These are phyloP conservation scores for Hiodon tergisus DNA, from an alignment of 2,113 vertebrate species.

Conservation along the genomic window DNA sequence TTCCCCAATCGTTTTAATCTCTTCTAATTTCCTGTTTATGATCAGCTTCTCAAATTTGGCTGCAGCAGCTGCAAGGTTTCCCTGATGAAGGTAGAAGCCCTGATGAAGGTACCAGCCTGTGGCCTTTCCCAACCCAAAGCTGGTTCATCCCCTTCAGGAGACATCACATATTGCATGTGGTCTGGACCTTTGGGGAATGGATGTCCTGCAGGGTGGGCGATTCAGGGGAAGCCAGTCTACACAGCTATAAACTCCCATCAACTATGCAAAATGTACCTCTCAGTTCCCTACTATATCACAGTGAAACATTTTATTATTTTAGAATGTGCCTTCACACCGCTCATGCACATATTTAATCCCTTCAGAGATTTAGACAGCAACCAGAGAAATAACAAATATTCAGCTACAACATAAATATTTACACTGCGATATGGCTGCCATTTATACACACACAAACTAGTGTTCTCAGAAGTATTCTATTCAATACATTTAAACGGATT, in stretches of 20 bases:
- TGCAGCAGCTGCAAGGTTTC: conserved; percentile 13
- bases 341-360: background rate
- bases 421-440: too few relatives aligned
- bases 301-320: background rate
- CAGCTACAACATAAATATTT: too few relatives aligned
- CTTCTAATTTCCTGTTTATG: conserved; percentile 18
- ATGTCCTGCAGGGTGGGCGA: conserved; percentile 14
- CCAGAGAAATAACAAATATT: too few relatives aligned
- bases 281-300: background rate
- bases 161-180: conserved; percentile 5
- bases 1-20: conserved; percentile 12
- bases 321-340: background rate
- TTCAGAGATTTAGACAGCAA: background rate
- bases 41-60: conserved; percentile 29
- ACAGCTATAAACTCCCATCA: conserved; percentile 4
- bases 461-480: too few relatives aligned
- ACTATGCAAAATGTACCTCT: conserved; percentile 2
- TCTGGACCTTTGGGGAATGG: background rate
- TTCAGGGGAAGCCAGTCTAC: background rate
- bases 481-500: too few relatives aligned
- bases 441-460: too few relatives aligned
- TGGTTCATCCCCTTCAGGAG: conserved; percentile 29
- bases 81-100: background rate
- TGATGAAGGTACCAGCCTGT: conserved; percentile 6
- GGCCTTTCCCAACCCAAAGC: background rate